phyloP scores from a whole-genome alignment of 2,797 vertebrate species.

The Eospalax fontanierii region DNA sequence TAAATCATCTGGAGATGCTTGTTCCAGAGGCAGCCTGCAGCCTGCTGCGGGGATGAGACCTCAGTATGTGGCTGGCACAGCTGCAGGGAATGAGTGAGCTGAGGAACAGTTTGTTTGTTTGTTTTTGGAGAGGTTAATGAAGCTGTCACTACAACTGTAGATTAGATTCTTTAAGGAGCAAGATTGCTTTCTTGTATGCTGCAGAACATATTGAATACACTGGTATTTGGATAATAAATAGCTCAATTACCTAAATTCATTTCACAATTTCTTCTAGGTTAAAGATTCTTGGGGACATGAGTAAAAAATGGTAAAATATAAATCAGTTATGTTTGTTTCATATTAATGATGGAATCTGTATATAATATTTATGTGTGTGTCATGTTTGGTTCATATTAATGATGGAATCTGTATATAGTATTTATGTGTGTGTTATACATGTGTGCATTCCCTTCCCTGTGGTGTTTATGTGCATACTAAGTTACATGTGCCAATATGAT shows the following conservation, averaged over 20 bases:
- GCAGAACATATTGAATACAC: neutral
- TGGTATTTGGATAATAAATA: neutral
- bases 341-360: neutral
- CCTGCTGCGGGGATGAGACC: neutral
- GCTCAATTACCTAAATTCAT: neutral
- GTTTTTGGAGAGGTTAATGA: constrained; percentile 66
- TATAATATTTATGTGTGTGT: no score
- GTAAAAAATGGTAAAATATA: neutral
- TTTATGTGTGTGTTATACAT: neutral
- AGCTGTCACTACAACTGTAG: constrained; percentile 51
- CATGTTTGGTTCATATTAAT: neutral
- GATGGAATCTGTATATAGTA: neutral
- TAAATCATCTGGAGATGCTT: constrained; percentile 22
- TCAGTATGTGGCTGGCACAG: neutral
- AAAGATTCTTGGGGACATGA: neutral
- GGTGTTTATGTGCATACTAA: neutral
- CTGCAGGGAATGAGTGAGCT: fast-evolving
- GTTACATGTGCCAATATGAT: neutral
- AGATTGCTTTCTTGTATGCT: neutral
- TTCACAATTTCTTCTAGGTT: constrained; percentile 35
- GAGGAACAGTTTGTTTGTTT: neutral
- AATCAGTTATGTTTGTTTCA: neutral
- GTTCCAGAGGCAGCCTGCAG: neutral
- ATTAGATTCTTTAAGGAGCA: constrained; percentile 52
- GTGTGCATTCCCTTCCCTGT: neutral